Evolutionary conservation across 2,797 vertebrate genomes (phyloP).

Genomic region (Parauchenoglanis punctatus): DNA sequence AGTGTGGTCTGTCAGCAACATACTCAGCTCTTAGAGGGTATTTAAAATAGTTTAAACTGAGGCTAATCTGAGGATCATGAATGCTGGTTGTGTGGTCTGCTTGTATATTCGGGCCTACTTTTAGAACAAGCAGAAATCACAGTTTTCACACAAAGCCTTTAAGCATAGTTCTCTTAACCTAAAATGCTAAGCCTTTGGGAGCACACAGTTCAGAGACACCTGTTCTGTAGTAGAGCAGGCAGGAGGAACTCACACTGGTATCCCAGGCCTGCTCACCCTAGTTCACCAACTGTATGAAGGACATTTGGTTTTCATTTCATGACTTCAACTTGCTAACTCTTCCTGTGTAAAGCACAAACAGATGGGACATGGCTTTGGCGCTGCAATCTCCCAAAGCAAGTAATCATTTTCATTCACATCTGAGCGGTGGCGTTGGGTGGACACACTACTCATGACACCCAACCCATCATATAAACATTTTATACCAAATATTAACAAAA

Average conservation of each 20-base stretch:
- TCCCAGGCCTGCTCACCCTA: conserved; percentile 61
- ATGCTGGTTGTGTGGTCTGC: conserved; percentile 15
- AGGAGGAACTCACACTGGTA: conserved; percentile 55
- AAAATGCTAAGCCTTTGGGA: not conserved
- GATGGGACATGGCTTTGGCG: conserved; percentile 68
- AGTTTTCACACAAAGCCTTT: conserved; percentile 13
- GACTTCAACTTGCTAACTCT: conserved; percentile 76
- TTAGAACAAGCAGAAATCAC: conserved; percentile 25
- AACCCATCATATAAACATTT: not conserved
- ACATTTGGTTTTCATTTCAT: conserved; percentile 81
- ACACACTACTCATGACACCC: conserved; percentile 11
- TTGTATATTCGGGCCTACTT: not conserved
- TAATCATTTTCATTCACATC: conserved; percentile 60
- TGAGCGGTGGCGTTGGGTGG: conserved; percentile 19
- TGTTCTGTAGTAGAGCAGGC: conserved; percentile 65
- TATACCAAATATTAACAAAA: not conserved
- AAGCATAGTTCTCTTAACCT: conserved; percentile 1
- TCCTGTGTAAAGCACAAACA: conserved; percentile 71
- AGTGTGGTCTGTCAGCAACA: conserved; percentile 51
- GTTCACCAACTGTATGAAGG: conserved; percentile 62
- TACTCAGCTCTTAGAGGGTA: conserved; percentile 24
- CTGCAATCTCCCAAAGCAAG: conserved; percentile 51
- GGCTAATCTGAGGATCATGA: conserved; percentile 22
- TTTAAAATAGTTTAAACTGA: conserved; percentile 29
- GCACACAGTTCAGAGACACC: conserved; percentile 67